These are phyloP conservation scores for Chroicocephalus ridibundus DNA, from an alignment of 2,113 vertebrate species.

Conservation along the genomic window DNA sequence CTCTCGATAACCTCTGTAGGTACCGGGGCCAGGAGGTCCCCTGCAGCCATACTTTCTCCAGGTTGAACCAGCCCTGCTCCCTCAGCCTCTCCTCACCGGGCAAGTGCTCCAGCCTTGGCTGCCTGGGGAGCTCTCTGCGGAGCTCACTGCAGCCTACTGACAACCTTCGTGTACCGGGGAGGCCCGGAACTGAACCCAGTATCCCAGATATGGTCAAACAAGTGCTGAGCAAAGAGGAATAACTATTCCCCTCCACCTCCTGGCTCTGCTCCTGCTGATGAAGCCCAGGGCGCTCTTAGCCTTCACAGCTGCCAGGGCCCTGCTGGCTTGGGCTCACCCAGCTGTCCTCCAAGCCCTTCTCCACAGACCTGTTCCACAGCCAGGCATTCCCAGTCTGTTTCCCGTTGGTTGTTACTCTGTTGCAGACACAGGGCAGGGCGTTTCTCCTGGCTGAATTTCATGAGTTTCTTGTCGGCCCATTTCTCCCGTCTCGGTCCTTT, in stretches of 20 bases:
- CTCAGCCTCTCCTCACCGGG: not conserved
- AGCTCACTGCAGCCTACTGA: not conserved
- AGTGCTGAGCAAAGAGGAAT: not conserved
- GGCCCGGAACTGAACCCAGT: not conserved
- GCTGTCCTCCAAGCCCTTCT: not conserved
- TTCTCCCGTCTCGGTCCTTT: not conserved
- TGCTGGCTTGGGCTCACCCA: not conserved
- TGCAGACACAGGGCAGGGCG: not conserved
- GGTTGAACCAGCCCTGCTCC: not conserved
- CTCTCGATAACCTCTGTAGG: not conserved
- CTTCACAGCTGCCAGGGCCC: not conserved
- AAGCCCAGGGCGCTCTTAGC: not conserved
- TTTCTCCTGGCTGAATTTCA: not conserved
- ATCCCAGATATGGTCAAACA: not conserved
- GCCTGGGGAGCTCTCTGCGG: not conserved
- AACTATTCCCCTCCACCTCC: not conserved
- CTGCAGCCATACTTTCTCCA: not conserved
- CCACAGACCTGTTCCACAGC: not conserved
- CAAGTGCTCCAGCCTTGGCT: not conserved
- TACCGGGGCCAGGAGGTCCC: not conserved
- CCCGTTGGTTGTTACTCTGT: not conserved
- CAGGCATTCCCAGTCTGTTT: not conserved
- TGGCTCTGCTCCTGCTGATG: not conserved
- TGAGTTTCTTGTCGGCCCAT: not conserved
- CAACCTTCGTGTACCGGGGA: rapidly evolving